Percentiles rank a stretch among this genome's conserved stretches.
Evolutionary conservation across 2,113 vertebrate genomes (phyloP).

Genomic region (Myrmecophaga tridactyla): DNA sequence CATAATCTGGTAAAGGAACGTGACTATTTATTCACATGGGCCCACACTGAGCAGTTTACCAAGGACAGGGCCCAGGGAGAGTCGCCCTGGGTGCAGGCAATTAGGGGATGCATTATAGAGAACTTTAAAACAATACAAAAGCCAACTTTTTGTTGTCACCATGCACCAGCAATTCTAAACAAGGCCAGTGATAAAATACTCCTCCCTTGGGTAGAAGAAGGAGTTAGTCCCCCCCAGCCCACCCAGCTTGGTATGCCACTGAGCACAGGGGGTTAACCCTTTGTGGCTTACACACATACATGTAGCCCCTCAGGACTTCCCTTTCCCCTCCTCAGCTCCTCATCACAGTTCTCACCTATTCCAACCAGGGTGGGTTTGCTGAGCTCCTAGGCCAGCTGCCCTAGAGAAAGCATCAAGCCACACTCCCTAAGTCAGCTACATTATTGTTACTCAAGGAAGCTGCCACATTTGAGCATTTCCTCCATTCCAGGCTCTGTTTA

Average conservation of each 20-base stretch:
- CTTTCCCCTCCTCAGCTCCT: background rate
- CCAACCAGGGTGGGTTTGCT: background rate
- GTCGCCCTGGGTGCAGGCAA: background rate
- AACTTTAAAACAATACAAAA: background rate
- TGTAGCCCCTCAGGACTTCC: background rate
- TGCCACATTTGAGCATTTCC: background rate
- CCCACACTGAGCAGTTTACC: background rate
- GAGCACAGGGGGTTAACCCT: background rate
- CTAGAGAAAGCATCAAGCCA: background rate
- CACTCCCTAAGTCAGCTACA: no score
- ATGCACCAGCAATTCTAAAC: background rate
- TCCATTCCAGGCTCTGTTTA: background rate
- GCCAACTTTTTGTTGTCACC: background rate
- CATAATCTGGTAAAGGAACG: background rate
- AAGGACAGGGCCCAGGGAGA: accelerated
- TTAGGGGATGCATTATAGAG: background rate
- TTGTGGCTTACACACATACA: no score
- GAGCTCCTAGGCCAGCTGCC: background rate
- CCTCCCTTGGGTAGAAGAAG: background rate
- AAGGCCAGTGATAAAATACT: background rate
- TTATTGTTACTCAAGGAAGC: background rate
- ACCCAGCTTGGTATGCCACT: background rate
- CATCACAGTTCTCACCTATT: background rate
- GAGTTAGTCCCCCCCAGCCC: background rate
- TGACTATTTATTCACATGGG: background rate